phyloP scores from a whole-genome alignment of 2,888 invertebrate species.

The Synanthedon tipuliformis region DNA sequence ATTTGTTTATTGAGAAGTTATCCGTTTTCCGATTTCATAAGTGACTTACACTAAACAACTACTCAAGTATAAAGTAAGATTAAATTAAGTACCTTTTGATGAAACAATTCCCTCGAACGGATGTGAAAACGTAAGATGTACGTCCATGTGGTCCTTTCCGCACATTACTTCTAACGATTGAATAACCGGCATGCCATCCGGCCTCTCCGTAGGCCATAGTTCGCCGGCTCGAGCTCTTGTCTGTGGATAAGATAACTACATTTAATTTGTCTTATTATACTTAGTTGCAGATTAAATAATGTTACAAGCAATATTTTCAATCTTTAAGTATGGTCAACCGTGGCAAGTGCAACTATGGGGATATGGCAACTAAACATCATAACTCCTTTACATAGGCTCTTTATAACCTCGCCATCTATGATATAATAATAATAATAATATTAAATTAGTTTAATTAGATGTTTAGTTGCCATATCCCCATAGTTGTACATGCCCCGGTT shows the following conservation, averaged over 20 bases:
- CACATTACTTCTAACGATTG: constrained; percentile 94
- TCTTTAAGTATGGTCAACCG: background rate
- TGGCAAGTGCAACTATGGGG: too few species aligned
- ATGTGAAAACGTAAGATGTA: constrained; percentile 90
- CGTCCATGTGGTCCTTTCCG: constrained; percentile 95
- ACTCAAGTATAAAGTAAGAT: too few species aligned
- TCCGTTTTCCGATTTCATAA: too few species aligned
- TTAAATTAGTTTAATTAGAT: too few species aligned
- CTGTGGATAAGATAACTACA: constrained; percentile 23
- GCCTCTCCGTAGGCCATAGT: constrained; percentile 89
- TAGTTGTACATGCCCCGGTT: too few species aligned
- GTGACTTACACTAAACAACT: too few species aligned
- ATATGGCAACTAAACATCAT: too few species aligned
- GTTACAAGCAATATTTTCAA: background rate
- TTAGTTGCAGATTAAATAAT: background rate
- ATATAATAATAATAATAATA: too few species aligned
- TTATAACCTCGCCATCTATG: too few species aligned
- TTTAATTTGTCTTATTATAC: constrained; percentile 1
- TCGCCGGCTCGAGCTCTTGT: constrained; percentile 72
- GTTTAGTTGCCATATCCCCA: too few species aligned
- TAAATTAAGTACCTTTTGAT: constrained; percentile 79
- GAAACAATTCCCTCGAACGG: constrained; percentile 94
- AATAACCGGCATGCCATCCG: constrained; percentile 90
- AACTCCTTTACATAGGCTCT: too few species aligned
- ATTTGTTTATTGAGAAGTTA: too few species aligned